Evolutionary conservation across 2,888 invertebrate species (phyloP), one percentile per base, ranked within the genome.

Genomic region (Oscheius sp.): DNA sequence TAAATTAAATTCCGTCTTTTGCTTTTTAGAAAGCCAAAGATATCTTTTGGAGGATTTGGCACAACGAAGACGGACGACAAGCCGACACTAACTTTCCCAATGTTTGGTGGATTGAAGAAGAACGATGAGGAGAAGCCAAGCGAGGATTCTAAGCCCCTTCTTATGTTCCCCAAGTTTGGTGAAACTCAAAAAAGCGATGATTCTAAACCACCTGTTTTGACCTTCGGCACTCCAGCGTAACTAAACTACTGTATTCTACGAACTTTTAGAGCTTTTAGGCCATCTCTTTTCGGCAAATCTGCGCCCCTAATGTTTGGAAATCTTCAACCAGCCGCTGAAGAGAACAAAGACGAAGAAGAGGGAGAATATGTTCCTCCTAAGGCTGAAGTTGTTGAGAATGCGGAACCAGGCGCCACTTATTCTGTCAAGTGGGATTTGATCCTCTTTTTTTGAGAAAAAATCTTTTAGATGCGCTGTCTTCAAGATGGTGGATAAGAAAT

Each of bases 291-390:
- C 29, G 73, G 73, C 10, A 23, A 50, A 5, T 17, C 67, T 45
- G 27, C 53, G 39, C 15, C 55, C 8, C 39, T 33, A 29, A 10
- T 42, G 33, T 42, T 55, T 33, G 55, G 34, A 55, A 17, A 4
- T n/a, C n/a, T n/a, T n/a, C n/a, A n/a, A n/a, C n/a, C n/a, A n/a
- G n/a, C n/a, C n/a, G n/a, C n/a, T 34, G 61, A 50, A 25, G 61
- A 61, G 31, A 61, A 58, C 33, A 68, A 68, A 29, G 68, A 58
- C 1, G 68, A 63, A 8, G 68, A 42, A 8, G 69, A 69, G 5
- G 69, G 57, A 48, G 81, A 81, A 53, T 78, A 81, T 50, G 79
- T 78, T 20, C 81, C 81, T 4, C 81, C 81, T 1, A 81, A 81
- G 57, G 79, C 65, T 1, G 81, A 81, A 55, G 66, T 75, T 3